Evolutionary conservation across 2,797 vertebrate genomes (phyloP).

Genomic region (Streptopelia turtur): DNA sequence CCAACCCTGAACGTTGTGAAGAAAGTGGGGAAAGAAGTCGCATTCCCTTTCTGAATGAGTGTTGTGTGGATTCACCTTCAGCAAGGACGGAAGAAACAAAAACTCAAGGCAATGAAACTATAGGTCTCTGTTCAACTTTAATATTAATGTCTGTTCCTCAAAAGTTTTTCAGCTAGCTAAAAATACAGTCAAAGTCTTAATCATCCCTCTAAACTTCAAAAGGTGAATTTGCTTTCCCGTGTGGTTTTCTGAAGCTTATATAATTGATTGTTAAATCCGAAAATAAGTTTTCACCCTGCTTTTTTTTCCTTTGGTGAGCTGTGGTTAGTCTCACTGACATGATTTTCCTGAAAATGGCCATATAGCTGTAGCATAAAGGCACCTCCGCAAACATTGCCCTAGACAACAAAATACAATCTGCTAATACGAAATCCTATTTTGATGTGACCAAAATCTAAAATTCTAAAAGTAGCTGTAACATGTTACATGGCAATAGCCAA

Average conservation of each 20-base stretch:
- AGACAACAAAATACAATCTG: background rate
- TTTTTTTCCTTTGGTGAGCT: background rate
- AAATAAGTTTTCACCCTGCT: background rate
- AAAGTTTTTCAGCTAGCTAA: slow-evolving; percentile 29
- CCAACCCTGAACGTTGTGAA: background rate
- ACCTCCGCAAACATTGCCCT: background rate
- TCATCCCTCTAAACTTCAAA: slow-evolving; percentile 10
- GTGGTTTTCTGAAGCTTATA: background rate
- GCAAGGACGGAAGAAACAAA: background rate
- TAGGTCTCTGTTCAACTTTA: background rate
- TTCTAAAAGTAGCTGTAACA: background rate
- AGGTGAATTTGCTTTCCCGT: background rate
- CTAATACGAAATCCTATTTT: background rate
- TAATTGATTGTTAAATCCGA: slow-evolving; percentile 5
- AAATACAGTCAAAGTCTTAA: slow-evolving; percentile 18
- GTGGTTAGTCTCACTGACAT: background rate
- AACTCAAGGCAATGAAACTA: background rate
- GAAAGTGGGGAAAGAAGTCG: background rate
- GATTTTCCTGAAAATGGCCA: background rate
- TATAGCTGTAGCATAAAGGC: background rate
- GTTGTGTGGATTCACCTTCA: background rate
- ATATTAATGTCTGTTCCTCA: background rate
- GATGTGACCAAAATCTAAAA: background rate
- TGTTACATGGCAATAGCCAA: background rate
- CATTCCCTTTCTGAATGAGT: background rate